phyloP scores from a whole-genome alignment of 2,113 vertebrate genomes.

The Mus musculus region GRCm39 chr12:4440001-4440500 shows the following conservation, averaged over 20 bases:
- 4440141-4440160: neutral
- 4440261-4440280: neutral
- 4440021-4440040: constrained; percentile 26
- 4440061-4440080: neutral
- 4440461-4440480: neutral
- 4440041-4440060: neutral
- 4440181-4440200: neutral
- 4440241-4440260: neutral
- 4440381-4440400: neutral
- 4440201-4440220: neutral
- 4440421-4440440: neutral
- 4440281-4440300: neutral
- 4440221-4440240: neutral
- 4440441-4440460: too few species aligned
- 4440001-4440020: neutral
- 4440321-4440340: neutral
- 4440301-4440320: neutral
- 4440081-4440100: neutral
- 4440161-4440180: constrained; percentile 11
- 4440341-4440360: constrained; percentile 27
- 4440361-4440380: constrained; percentile 2
- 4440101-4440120: neutral
- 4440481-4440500: neutral
- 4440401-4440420: neutral
- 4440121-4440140: constrained; percentile 30